Percentiles rank a stretch among this genome's conserved stretches.
Conservation (phyloP, 2,113 vertebrate genomes). For the Lepisosteus oculatus region DNA sequence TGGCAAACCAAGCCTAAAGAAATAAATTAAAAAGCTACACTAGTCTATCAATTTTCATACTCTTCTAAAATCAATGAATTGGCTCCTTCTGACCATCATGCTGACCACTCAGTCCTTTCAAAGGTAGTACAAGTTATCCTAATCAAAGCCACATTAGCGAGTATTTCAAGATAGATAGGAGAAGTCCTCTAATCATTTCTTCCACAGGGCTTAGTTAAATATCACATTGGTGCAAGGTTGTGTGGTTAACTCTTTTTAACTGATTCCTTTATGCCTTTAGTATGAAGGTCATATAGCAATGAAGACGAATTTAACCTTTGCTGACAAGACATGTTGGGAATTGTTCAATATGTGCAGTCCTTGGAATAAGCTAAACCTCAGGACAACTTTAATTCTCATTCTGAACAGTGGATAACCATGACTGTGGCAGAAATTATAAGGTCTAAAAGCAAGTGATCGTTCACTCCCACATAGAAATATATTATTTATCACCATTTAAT, state of each 20-base stretch:
- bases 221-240: background rate
- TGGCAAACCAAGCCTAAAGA: background rate
- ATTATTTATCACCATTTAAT: too few species aligned
- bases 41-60: background rate
- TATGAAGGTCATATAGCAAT: conserved; percentile 2
- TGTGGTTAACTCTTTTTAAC: background rate
- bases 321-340: conserved; percentile 2
- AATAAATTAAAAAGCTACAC: background rate
- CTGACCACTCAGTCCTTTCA: conserved; percentile 7
- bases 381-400: too few species aligned
- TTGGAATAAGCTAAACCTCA: too few species aligned
- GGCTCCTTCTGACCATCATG: background rate
- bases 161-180: background rate
- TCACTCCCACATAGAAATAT: too few species aligned
- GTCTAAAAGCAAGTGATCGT: too few species aligned
- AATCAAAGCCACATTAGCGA: conserved; percentile 1
- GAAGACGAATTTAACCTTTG: background rate
- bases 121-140: background rate
- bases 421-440: too few species aligned
- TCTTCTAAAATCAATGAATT: conserved; percentile 1
- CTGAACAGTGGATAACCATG: too few species aligned
- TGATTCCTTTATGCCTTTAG: background rate
- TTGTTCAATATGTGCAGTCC: background rate
- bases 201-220: background rate
- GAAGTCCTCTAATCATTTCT: background rate